Base-by-base conservation (phyloP, 2,888 invertebrate genomes). In the Hypomecis atomaria region DNA sequence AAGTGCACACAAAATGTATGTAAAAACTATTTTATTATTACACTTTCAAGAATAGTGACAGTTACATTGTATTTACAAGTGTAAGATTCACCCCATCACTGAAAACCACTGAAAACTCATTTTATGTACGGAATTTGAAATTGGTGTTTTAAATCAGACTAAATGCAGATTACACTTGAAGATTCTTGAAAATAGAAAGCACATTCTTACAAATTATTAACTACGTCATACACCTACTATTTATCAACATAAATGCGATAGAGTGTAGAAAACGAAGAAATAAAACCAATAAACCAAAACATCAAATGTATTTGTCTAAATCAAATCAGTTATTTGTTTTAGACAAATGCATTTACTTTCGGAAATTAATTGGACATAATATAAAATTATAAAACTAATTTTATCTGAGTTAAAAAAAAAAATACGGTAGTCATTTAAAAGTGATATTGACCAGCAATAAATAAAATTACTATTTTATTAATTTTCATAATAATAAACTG, bases 231-330 rank as follows among this genome's bases (percentile, higher is more conserved):
- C 67, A 40, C 47, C 56, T 77, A 67, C 75, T 74, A 74, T 75
- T 73, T 71, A 57, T 54, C 55, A 66, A 72, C 60, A 66, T 71
- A 74, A 78, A 84, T 83, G 82, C 81, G 91, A 92, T 91, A 91
- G 84, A 92, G 92, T 92, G 92, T 92, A 92, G 92, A 92, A 92
- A 92, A 91, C 86, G 72, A 72, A 82, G 80, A 76, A 80, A 78
- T 81, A 87, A 89, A 92, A 91, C 90, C 90, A 90, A 89, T 88
- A 87, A 88, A 89, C 88, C 87, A 82, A 77, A 36, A 49, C 34
- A 43, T 54, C 37, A 23, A 38, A 23, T 23, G 23, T 23, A 23
- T 23, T 23, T 23, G 23, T 23, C 23, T 23, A 23, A 23, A 23
- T 23, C 23, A 23, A 23, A 23, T 23, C 23, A 23, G 23, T 23